Percentiles rank a stretch among this genome's conserved stretches.
Conservation (phyloP, 2,888 invertebrate genomes). For the Athripsodes cinereus region DNA sequence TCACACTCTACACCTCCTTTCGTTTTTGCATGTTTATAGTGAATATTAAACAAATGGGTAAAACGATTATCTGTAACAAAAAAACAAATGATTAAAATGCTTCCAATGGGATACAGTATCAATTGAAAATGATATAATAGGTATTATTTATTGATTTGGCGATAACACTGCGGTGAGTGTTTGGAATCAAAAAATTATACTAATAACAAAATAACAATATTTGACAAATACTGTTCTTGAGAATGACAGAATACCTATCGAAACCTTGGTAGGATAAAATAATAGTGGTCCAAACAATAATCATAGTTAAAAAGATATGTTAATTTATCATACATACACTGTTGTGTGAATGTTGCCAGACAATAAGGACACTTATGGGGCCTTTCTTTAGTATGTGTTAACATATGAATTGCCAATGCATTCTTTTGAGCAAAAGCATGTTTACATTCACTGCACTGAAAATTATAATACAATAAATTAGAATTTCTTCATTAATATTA, state of each 20-base stretch:
- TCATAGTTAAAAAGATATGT: no score
- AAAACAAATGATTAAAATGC: background rate
- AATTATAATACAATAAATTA: background rate
- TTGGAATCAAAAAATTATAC: no score
- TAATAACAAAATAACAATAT: no score
- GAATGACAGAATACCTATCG: no score
- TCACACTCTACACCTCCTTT: background rate
- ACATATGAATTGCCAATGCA: slow-evolving; percentile 12
- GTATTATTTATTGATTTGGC: no score
- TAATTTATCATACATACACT: background rate
- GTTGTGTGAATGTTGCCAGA: slow-evolving; percentile 8
- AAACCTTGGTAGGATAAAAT: no score
- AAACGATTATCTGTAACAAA: background rate
- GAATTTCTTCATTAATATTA: no score
- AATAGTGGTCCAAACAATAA: no score
- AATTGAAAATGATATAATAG: no score
- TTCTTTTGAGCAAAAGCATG: slow-evolving; percentile 14
- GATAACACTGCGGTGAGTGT: no score
- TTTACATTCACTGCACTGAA: slow-evolving; percentile 15
- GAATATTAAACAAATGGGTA: background rate
- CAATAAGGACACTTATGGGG: slow-evolving; percentile 16
- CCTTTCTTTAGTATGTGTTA: slow-evolving; percentile 4
- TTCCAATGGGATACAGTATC: no score
- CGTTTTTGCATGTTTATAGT: background rate
- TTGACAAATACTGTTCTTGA: no score